These are phyloP conservation scores for Hypercompe scribonia DNA, from an alignment of 2,888 invertebrate genomes.

Conservation along the genomic window DNA sequence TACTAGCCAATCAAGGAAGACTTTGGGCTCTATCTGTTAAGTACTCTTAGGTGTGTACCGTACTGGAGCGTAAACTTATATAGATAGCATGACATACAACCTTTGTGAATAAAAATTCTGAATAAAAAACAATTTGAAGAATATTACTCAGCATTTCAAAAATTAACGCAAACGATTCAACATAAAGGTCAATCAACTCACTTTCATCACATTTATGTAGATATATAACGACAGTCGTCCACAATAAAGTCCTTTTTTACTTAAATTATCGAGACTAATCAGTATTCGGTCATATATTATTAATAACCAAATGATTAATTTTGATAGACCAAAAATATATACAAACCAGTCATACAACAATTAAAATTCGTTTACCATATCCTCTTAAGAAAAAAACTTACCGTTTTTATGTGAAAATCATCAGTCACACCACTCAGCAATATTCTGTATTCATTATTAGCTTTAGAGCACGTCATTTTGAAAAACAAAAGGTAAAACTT, in stretches of 20 bases:
- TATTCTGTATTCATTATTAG: conserved; percentile 4
- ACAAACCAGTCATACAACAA: not conserved
- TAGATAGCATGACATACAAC: not conserved
- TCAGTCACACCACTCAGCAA: not conserved
- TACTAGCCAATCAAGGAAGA: not conserved
- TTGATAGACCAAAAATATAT: not conserved
- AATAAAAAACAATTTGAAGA: not conserved
- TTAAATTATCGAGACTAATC: not conserved
- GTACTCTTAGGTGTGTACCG: not conserved
- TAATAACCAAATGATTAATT: not conserved
- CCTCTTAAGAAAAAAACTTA: conserved; percentile 1
- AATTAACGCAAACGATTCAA: not conserved
- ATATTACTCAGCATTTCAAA: not conserved
- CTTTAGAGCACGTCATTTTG: conserved; percentile 10
- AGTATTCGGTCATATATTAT: not conserved
- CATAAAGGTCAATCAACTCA: not conserved
- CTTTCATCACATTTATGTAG: not conserved
- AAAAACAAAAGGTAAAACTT: conserved; percentile 4
- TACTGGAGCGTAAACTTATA: not conserved
- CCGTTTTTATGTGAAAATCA: conserved; percentile 17
- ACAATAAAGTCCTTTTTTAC: not conserved
- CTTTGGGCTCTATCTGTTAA: too few relatives aligned
- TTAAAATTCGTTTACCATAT: not conserved
- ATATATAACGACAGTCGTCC: not conserved
- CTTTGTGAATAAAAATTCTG: not conserved